Base-by-base conservation (phyloP, 2,888 invertebrate species). In the Trissonchulus latispiculum region DNA sequence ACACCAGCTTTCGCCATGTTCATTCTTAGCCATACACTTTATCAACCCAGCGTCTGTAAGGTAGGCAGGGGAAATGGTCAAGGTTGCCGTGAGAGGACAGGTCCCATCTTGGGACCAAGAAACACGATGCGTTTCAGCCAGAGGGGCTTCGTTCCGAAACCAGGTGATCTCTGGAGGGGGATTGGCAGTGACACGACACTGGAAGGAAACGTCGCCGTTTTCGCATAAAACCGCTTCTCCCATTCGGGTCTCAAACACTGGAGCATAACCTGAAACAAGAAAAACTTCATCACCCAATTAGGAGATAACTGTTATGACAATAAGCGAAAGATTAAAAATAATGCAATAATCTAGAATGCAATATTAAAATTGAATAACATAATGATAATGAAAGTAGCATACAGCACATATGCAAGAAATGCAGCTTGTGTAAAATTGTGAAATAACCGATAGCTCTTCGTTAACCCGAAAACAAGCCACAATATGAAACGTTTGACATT, bases 161-260 rank as follows among this genome's bases (percentile, higher is more conserved):
- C 95, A 95, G 18, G 92, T 91, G 1, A 95, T 88, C 67, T 87
- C 85, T 0, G 95, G 94, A 80, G 89, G 89, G 0, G 95, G 95
- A 81, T 91, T 91, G 1, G 93, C 93, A 2, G 92, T 91, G 1
- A 91, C 92, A 78, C 89, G 88, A 83, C 93, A 94, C 29, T 89
- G 88, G 29, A 95, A 86, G 76, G 90, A 89, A 0, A 90, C 89
- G 1, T 89, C 88, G 80, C 90, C 89, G 61, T 90, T 90, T 77
- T 92, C 91, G 35, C 90, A 87, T 79, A 93, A 90, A 8, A 94
- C 91, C 23, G 90, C 87, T 31, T 91, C 88, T 82, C 91, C 90
- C 0, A 96, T 92, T 79, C 95, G 95, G 82, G 93, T 93, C 70
- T 93, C 87, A 86, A 97, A 92, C 87, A 95, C 94, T 2, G 95